Evolutionary conservation across 2,888 invertebrate genomes (phyloP), one percentile per base, ranked within the genome.

Genomic region (Byasa hedistus): DNA sequence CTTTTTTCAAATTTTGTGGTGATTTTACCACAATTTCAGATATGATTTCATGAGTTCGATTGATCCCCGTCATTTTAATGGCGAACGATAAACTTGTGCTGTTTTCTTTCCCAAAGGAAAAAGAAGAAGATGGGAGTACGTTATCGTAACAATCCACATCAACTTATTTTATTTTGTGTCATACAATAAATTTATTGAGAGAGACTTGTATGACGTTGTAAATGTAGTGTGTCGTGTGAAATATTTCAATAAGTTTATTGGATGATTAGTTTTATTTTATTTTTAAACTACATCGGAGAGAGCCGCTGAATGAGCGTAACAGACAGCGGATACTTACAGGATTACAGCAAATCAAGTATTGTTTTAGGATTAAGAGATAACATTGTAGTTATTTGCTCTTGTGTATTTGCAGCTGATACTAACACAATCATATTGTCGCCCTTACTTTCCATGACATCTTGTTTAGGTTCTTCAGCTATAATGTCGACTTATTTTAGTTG

Each of bases 61-160:
- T 65, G 36, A 58, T 12, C 55, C 19, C 68, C 61, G 64, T 67
- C 68, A 64, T 59, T 68, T 69, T 52, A 67, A 66, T 71, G 71
- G 72, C 58, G 72, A 77, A 73, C 73, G 69, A 81, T 86, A 85
- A 82, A 86, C 70, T 73, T 82, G 79, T 84, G 79, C 72, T 83
- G 69, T 85, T 89, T 88, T 89, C 82, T 89, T 86, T 84, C 83
- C 78, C 64, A 32, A 85, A 88, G 87, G 87, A 72, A 60, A 79
- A 79, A 79, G 80, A 81, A 74, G 80, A 77, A 70, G 75, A 75
- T 68, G 71, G 71, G 70, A 74, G 73, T 55, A 44, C 55, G 65
- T 63, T 61, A 65, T 64, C 71, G 57, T 68, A 57, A 44, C 58
- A n/a, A 63, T 56, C 74, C 71, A 75, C 74, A 74, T 71, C 73